Evolutionary conservation across 2,888 invertebrate species (phyloP).

Genomic region (Rhamnusium bicolor): DNA sequence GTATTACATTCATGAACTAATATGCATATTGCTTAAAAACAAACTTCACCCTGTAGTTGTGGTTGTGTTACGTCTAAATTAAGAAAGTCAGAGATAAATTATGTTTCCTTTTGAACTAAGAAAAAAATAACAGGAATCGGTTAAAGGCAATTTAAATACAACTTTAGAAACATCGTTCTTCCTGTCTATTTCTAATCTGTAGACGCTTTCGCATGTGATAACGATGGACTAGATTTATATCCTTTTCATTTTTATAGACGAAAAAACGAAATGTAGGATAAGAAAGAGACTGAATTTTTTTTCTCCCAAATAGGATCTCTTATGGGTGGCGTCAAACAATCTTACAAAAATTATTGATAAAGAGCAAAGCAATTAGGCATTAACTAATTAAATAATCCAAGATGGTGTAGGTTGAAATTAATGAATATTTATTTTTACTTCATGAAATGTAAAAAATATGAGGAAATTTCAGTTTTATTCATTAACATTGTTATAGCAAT

Average conservation of each 20-base stretch:
- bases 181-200: conserved; percentile 10
- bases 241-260: conserved; percentile 3
- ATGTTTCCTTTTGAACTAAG: background rate
- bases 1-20: background rate
- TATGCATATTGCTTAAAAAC: background rate
- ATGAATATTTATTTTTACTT: background rate
- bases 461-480: no score
- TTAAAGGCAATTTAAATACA: conserved; percentile 3
- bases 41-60: background rate
- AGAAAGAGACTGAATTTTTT: background rate
- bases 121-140: background rate
- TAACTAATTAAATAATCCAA: background rate
- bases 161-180: conserved; percentile 5
- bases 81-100: background rate
- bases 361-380: background rate
- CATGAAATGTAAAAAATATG: no score
- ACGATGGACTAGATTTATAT: conserved; percentile 17
- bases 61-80: background rate
- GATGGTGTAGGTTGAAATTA: background rate
- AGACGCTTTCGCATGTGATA: conserved; percentile 13
- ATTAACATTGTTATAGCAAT: no score
- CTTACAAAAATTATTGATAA: background rate
- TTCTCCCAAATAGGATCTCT: background rate
- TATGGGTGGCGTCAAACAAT: background rate
- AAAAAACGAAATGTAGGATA: background rate